A percentile compares a stretch with the other conserved stretches of the same genome.
Conservation (phyloP, 1,140 invertebrate species). For the Stegodyphus mimosarum region DNA sequence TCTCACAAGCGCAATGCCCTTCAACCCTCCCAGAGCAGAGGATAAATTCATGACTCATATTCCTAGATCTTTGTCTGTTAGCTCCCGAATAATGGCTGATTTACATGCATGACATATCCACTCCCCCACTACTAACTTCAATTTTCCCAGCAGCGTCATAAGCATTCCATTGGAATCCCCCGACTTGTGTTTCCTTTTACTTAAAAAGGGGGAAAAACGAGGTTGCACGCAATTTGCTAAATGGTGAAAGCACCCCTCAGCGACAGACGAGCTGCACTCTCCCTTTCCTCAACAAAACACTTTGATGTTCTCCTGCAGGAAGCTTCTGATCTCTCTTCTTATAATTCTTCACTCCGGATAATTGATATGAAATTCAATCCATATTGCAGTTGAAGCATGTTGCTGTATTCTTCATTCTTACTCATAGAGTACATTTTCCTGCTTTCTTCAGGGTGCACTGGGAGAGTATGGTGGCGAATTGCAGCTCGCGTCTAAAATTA, state of each 20-base stretch:
- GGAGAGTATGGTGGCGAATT: too few species aligned
- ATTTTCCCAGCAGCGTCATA: background rate
- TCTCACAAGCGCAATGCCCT: background rate
- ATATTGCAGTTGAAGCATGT: too few species aligned
- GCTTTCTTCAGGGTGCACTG: too few species aligned
- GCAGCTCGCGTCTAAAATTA: too few species aligned
- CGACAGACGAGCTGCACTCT: background rate
- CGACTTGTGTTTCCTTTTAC: slow-evolving; percentile 34
- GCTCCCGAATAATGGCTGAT: slow-evolving; percentile 36
- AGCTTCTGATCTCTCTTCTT: too few species aligned
- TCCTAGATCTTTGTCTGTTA: background rate
- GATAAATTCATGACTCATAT: slow-evolving; percentile 29
- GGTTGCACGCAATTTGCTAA: slow-evolving; percentile 29
- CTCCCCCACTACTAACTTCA: background rate
- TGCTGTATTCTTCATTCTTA: too few species aligned
- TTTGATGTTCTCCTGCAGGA: too few species aligned
- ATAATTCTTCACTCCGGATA: too few species aligned
- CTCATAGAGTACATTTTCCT: too few species aligned
- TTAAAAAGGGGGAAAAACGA: slow-evolving; percentile 6
- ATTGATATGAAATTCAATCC: too few species aligned
- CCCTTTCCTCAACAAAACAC: too few species aligned
- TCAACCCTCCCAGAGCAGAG: slow-evolving; percentile 4
- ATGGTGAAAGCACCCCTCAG: background rate
- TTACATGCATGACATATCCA: slow-evolving; percentile 37
- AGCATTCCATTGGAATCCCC: slow-evolving; percentile 6